Base-by-base conservation (phyloP, 2,797 vertebrate genomes). In the Neopelma chrysocephalum region DNA sequence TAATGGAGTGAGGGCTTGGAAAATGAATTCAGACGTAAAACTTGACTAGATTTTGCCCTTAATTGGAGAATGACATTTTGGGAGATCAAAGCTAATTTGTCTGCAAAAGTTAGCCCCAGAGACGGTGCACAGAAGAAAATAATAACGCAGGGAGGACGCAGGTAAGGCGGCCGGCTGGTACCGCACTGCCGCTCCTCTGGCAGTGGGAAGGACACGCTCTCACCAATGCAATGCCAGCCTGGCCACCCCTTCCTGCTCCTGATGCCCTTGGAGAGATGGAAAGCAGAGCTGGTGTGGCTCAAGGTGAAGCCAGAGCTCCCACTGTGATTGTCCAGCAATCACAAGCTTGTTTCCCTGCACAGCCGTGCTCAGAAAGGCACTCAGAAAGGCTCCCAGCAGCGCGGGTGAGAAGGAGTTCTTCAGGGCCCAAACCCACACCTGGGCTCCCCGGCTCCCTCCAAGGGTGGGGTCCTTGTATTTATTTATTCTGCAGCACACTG, bases 1-100 rank as follows among this genome's bases (percentile, higher is more conserved):
- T 96, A 96, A 97, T 96, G 96, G 96, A 97, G 96, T 96, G 97
- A 97, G 96, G 96, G 96, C 95, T 94, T 76, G 86, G 95, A 94
- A 96, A 97, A 97, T 96, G 96, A 97, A 97, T 97, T 95, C 94
- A 94, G 97, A 97, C 96, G 64, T 95, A 97, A 97, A 97, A 97
- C 96, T 96, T 95, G 96, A 97, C 95, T 97, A 94, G 96, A 96
- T 97, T 97, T 95, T 91, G 96, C 94, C 95, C 89, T 95, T 97
- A 96, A 97, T 97, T 96, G 95, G 87, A 94, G 83, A 96, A 94
- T 88, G 93, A 86, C 93, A 89, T 85, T 94, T 72, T 53, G 87
- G 94, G 90, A 96, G 91, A 96, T 97, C 96, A 97, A 96, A 97
- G 94, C 94, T 96, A 97, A 97, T 97, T 97, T 96, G 96, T 95